Percentiles rank a stretch among this genome's conserved stretches.
Conservation (phyloP, 2,888 invertebrate genomes). For the Drosophila paramelanica region DNA sequence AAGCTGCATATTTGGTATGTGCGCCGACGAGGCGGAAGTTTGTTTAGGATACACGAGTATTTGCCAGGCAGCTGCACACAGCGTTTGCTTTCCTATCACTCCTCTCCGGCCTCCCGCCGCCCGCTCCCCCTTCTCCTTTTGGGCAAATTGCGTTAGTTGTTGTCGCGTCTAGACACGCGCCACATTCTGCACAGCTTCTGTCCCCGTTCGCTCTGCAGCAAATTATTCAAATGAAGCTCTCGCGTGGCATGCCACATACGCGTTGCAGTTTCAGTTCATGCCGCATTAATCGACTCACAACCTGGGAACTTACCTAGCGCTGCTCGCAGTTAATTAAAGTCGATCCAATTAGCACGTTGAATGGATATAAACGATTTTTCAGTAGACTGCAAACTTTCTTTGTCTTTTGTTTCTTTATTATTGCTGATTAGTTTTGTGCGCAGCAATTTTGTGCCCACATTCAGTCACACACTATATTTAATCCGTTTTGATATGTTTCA, state of each 20-base stretch:
- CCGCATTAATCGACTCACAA: constrained; percentile 18
- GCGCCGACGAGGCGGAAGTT: constrained; percentile 66
- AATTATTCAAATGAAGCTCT: constrained; percentile 41
- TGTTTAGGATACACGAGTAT: constrained; percentile 69
- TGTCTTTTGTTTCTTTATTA: neutral
- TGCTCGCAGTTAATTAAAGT: constrained; percentile 6
- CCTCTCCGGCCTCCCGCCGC: neutral
- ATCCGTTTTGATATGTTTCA: constrained; percentile 37
- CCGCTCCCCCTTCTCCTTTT: neutral
- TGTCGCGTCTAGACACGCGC: constrained; percentile 39
- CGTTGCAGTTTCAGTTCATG: constrained; percentile 11
- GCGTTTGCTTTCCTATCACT: constrained; percentile 12
- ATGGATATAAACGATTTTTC: neutral
- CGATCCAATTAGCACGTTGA: constrained; percentile 14
- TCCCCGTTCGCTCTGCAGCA: neutral
- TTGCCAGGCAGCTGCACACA: constrained; percentile 48
- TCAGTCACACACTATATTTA: constrained; percentile 17
- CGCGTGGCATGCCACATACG: constrained; percentile 29
- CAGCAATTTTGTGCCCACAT: neutral
- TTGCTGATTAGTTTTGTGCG: neutral
- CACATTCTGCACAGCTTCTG: constrained; percentile 10
- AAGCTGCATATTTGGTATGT: constrained; percentile 49
- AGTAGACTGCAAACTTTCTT: constrained; percentile 2
- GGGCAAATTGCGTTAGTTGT: constrained; percentile 16
- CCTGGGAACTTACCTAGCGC: constrained; percentile 28